phyloP scores from a whole-genome alignment of 2,888 invertebrate genomes.

The Anoplius nigerrimus region DNA sequence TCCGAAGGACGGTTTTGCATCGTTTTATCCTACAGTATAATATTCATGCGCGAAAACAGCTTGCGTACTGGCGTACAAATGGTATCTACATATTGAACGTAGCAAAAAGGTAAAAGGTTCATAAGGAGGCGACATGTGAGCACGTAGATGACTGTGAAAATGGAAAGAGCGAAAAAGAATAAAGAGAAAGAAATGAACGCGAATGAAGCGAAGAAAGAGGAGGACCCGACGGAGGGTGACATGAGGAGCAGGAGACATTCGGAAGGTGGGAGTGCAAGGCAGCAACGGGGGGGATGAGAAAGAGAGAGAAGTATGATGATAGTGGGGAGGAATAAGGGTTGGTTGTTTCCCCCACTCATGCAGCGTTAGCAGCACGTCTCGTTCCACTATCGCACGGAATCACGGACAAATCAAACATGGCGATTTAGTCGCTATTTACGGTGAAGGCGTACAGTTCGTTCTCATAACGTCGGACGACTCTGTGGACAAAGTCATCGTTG shows the following conservation, averaged over 20 bases:
- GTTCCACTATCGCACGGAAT: slow-evolving; percentile 63
- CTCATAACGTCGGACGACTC: slow-evolving; percentile 40
- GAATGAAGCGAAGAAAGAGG: background rate
- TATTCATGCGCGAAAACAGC: too few species aligned
- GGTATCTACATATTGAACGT: background rate
- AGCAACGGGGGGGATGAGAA: background rate
- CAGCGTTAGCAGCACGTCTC: slow-evolving; percentile 57
- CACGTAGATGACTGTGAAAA: background rate
- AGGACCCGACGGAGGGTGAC: background rate
- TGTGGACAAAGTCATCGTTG: slow-evolving; percentile 47
- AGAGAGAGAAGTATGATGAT: too few species aligned
- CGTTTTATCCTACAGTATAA: background rate
- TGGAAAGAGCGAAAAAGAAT: background rate
- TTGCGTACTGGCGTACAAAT: too few species aligned
- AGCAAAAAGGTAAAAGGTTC: background rate
- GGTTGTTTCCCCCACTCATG: slow-evolving; percentile 28
- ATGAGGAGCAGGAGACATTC: background rate
- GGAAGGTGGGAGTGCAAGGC: background rate
- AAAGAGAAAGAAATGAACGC: background rate
- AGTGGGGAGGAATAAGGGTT: background rate
- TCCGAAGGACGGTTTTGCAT: background rate
- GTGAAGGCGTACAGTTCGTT: slow-evolving; percentile 63
- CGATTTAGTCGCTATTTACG: slow-evolving; percentile 73
- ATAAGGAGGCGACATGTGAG: background rate
- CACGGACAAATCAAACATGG: slow-evolving; percentile 72